Base-by-base conservation (phyloP, 2,113 vertebrate genomes). In the Corynorhinus townsendii region DNA sequence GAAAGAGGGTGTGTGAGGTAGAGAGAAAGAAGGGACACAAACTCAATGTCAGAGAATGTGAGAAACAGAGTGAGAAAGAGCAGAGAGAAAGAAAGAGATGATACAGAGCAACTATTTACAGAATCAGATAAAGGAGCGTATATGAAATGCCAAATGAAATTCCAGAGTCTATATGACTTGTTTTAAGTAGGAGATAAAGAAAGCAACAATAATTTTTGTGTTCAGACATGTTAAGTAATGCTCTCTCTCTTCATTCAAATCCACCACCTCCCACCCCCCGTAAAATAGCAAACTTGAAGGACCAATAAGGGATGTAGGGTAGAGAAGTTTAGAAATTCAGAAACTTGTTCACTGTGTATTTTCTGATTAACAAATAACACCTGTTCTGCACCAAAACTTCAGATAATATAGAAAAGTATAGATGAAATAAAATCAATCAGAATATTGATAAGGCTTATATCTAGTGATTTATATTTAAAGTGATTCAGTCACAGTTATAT, bases 101-200 rank as follows among this genome's bases (percentile, higher is more conserved):
- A 1, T 54, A 2, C 10, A 24, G 87, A 93, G 77, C 15, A 97
- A 76, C 77, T 96, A 94, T 28, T 26, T 83, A 93, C 68, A 96
- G 87, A 95, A 95, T 80, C 86, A 97, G 95, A 96, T 94, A 96
- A 93, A 95, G 91, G 30, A 95, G 87, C 43, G 88, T 92, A 97
- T 96, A 86, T 86, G 66, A 91, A 97, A 97, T 95, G 62, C 64
- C 97, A 69, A 97, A 92, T 66, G 59, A 73, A 96, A 91, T 45
- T 89, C 66, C 89, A 54, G 89, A 95, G 88, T 11, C 26, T 47
- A 54, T 40, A 85, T 71, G 40, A 59, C 19, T 38, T 52, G 54
- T 88, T 84, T 35, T 14, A 28, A 64, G 19, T 73, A 86, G 16
- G 64, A 62, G 9, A 38, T 22, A 88, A 72, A 56, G 89, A 24